Percentiles rank a stretch among this genome's conserved stretches.
phyloP scores from a whole-genome alignment of 2,113 vertebrate genomes.

The Callaeas wilsoni region DNA sequence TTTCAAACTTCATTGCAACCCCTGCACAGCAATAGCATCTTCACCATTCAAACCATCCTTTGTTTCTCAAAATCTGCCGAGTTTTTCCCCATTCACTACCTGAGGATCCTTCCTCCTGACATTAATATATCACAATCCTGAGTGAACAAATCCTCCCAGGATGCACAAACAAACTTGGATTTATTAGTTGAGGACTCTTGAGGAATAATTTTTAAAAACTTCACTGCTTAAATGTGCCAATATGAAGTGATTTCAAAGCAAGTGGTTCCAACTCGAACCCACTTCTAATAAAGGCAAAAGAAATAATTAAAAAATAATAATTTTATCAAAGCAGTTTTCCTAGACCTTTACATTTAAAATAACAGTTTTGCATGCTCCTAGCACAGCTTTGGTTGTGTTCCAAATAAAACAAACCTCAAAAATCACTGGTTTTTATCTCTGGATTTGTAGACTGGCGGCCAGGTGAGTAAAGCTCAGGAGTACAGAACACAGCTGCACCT shows the following conservation, averaged over 20 bases:
- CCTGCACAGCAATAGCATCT: neutral
- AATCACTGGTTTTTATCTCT: too few relatives aligned
- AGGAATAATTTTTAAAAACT: neutral
- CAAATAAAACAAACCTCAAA: neutral
- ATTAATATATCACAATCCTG: fast-evolving
- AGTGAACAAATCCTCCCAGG: neutral
- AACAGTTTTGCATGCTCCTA: fast-evolving
- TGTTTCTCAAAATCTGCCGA: neutral
- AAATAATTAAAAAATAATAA: neutral
- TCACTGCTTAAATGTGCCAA: neutral
- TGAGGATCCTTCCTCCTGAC: neutral
- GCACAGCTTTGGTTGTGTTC: neutral
- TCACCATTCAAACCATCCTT: neutral
- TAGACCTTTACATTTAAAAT: neutral
- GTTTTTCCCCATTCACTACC: neutral
- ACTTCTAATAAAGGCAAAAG: neutral
- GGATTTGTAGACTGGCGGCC: too few relatives aligned
- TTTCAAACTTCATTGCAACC: neutral
- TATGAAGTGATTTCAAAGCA: neutral
- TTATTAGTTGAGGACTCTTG: neutral
- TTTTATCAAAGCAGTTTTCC: neutral
- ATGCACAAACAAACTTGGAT: neutral
- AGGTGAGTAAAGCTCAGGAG: neutral
- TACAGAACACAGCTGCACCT: neutral
- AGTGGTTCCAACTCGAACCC: neutral